Base-by-base conservation (phyloP, 2,797 vertebrate genomes). In the Pangasius djambal region DNA sequence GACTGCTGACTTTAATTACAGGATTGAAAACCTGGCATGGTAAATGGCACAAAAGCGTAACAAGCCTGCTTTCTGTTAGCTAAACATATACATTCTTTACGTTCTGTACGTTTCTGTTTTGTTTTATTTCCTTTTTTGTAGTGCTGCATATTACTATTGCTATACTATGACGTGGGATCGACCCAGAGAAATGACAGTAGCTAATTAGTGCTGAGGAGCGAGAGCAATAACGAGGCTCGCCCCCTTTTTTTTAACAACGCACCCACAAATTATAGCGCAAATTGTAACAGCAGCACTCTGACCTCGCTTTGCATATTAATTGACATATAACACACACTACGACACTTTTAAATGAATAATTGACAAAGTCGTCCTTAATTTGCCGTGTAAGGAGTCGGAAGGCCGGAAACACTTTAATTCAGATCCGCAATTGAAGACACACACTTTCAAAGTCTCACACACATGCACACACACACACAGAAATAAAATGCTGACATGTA, bases 141-240 rank as follows among this genome's bases (percentile, higher is more conserved):
- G 59, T 83, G 37, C 92, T 94, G 92, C 87, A 91, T 91, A 93
- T 91, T 44, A 70, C 55, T 55, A 85, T 25, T 94, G 92, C 92
- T 93, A 95, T 95, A 94, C 94, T 96, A 96, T 95, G 92, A 95
- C 94, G 95, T 93, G 95, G 95, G 96, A 96, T 93, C 93, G 93
- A 97, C 97, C 95, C 96, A 95, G 97, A 98, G 96, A 99, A 99
- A 98, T 98, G 97, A 98, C 96, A 81, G 91, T 89, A 93, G 90
- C 91, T 93, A 94, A 92, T 84, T 48, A 90, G 84, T 40, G 91
- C 91, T 88, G 86, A 61, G 88, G 91, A 65, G 34, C 31, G 81
- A 87, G 85, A 40, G 81, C 79, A 87, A 88, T 87, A 91, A n/a
- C 20, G 37, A 83, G 59, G 25, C 37, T 63, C 81, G 12, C 83